Evolutionary conservation across 2,113 vertebrate genomes (phyloP).

Genomic region (Carassius auratus): DNA sequence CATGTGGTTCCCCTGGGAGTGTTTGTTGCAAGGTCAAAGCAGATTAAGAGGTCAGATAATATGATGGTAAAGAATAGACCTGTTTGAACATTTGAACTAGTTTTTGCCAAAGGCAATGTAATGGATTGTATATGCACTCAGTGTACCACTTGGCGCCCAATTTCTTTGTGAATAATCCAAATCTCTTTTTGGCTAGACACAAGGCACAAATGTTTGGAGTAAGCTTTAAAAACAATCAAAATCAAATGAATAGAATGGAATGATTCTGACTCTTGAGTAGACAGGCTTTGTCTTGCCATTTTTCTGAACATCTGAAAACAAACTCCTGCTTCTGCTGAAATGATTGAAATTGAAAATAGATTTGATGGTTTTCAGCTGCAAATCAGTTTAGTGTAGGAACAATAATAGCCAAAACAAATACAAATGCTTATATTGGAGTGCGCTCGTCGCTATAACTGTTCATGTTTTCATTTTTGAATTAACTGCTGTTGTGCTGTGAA

Average conservation of each 20-base stretch:
- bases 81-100: background rate
- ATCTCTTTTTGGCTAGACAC: background rate
- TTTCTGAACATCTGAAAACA: background rate
- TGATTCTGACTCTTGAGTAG: background rate
- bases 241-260: background rate
- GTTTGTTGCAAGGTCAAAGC: conserved; percentile 41
- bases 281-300: background rate
- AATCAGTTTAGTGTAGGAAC: background rate
- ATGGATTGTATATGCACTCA: background rate
- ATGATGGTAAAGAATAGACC: background rate
- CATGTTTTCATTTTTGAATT: background rate
- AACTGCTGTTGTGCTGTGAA: background rate
- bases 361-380: background rate
- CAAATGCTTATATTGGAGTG: background rate
- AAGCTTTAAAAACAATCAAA: background rate
- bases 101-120: background rate
- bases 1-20: background rate
- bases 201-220: background rate
- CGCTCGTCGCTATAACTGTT: background rate
- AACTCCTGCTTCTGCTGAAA: background rate
- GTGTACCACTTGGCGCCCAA: background rate
- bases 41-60: background rate
- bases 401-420: background rate
- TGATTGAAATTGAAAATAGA: background rate
- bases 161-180: conserved; percentile 8